phyloP scores from a whole-genome alignment of 2,888 invertebrate genomes.

The Andrena minutula region DNA sequence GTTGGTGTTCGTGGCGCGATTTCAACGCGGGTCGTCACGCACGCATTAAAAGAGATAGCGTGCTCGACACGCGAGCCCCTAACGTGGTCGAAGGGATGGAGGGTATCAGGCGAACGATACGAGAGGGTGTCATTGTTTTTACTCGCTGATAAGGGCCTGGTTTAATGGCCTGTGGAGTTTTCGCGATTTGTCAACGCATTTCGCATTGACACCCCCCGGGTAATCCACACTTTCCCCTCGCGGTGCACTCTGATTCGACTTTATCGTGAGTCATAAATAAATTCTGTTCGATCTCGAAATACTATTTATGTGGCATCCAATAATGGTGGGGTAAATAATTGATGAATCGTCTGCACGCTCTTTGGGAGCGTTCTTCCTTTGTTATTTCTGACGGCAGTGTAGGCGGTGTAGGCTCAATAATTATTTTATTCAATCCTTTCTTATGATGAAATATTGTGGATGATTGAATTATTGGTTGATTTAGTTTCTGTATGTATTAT shows the following conservation, averaged over 20 bases:
- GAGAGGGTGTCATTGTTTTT: slow-evolving; percentile 78
- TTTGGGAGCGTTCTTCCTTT: not conserved
- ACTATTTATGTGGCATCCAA: not conserved
- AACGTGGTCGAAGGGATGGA: slow-evolving; percentile 69
- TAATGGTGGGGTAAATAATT: not conserved
- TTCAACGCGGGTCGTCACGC: slow-evolving; percentile 67
- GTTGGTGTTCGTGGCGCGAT: slow-evolving; percentile 52
- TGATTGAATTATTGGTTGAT: too few relatives aligned
- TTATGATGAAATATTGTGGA: too few relatives aligned
- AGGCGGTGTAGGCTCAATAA: too few relatives aligned
- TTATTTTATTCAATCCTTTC: too few relatives aligned
- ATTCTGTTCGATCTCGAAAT: slow-evolving; percentile 18
- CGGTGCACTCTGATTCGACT: not conserved
- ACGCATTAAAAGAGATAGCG: slow-evolving; percentile 76
- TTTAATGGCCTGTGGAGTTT: slow-evolving; percentile 81
- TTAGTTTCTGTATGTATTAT: too few relatives aligned
- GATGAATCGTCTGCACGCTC: not conserved
- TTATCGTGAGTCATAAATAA: slow-evolving; percentile 35
- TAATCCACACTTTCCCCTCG: slow-evolving; percentile 29
- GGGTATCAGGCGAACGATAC: slow-evolving; percentile 67
- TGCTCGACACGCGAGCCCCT: slow-evolving; percentile 68
- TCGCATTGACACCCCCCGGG: slow-evolving; percentile 46
- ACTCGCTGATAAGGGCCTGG: slow-evolving; percentile 79
- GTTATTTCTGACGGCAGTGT: too few relatives aligned
- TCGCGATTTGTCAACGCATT: slow-evolving; percentile 68